Conservation (phyloP, 2,113 vertebrate species). For the Neoarius graeffei region DNA sequence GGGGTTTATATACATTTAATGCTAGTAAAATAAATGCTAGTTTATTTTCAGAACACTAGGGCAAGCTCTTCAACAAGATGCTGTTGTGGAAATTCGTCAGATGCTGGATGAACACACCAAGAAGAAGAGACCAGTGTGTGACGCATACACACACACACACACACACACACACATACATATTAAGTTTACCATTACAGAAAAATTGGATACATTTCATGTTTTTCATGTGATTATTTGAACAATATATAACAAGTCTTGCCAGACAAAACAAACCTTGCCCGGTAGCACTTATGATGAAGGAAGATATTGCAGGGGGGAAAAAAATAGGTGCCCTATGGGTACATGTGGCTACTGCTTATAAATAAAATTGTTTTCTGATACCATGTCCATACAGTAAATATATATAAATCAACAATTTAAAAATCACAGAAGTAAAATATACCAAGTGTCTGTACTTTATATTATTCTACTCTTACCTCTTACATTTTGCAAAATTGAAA, state of each 20-base stretch:
- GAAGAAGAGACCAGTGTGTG: constrained; percentile 79
- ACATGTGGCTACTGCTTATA: too few relatives aligned
- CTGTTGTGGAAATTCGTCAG: constrained; percentile 76
- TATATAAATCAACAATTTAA: too few relatives aligned
- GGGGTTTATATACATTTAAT: background rate
- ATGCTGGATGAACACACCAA: constrained; percentile 78
- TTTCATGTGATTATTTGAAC: background rate
- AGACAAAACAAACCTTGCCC: too few relatives aligned
- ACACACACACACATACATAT: constrained; percentile 1
- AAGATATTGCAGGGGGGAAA: too few relatives aligned
- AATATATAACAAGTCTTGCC: background rate
- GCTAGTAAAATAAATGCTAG: background rate
- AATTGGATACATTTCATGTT: background rate
- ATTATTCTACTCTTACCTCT: too few relatives aligned
- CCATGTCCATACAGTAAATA: too few relatives aligned
- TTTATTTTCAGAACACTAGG: constrained; percentile 74
- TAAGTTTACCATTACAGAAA: background rate
- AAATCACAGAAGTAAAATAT: too few relatives aligned
- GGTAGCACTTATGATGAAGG: too few relatives aligned
- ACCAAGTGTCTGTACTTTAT: too few relatives aligned
- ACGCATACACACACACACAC: constrained; percentile 4
- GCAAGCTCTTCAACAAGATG: constrained; percentile 82
- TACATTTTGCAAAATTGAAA: too few relatives aligned
- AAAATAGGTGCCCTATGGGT: too few relatives aligned
- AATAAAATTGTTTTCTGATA: too few relatives aligned